A percentile compares a stretch with the other conserved stretches of the same genome.
Conservation (phyloP, 2,888 invertebrate species). For the Cylloceria caligata region DNA sequence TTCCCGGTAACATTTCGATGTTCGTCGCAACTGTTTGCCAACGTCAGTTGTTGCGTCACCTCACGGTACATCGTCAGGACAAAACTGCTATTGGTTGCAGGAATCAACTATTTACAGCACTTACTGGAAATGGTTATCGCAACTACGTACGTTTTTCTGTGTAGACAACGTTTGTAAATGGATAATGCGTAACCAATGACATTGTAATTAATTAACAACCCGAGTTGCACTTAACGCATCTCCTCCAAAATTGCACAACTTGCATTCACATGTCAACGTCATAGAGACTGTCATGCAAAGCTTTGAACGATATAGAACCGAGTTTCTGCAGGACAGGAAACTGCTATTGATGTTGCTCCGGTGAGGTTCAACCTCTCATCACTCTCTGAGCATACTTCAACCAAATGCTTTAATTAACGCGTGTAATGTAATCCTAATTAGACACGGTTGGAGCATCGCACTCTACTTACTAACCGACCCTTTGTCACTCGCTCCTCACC, state of each 20-base stretch:
- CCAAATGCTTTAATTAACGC: conserved; percentile 52
- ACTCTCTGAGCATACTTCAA: conserved; percentile 12
- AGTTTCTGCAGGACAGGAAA: conserved; percentile 38
- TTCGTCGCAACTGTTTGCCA: too few species aligned
- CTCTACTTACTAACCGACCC: not conserved
- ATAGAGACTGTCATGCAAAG: conserved; percentile 25
- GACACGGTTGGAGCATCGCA: conserved; percentile 51
- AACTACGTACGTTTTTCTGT: too few species aligned
- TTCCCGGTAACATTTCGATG: too few species aligned
- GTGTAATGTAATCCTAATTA: conserved; percentile 69
- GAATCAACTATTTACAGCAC: too few species aligned
- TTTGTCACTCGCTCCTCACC: not conserved
- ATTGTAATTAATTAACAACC: not conserved
- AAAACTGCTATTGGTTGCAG: too few species aligned
- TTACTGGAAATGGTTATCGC: too few species aligned
- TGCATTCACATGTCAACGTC: conserved; percentile 37
- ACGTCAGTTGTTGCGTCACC: too few species aligned
- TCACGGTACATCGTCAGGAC: too few species aligned
- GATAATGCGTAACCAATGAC: not conserved
- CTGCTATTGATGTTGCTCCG: conserved; percentile 36
- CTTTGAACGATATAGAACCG: conserved; percentile 24
- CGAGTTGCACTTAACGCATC: not conserved
- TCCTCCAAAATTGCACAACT: conserved; percentile 11
- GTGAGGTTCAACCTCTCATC: conserved; percentile 30
- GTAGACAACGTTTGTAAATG: too few species aligned